A percentile compares a stretch with the other conserved stretches of the same genome.
Conservation (phyloP, 2,888 invertebrate species). For the Caenorhabditis sp. region DNA sequence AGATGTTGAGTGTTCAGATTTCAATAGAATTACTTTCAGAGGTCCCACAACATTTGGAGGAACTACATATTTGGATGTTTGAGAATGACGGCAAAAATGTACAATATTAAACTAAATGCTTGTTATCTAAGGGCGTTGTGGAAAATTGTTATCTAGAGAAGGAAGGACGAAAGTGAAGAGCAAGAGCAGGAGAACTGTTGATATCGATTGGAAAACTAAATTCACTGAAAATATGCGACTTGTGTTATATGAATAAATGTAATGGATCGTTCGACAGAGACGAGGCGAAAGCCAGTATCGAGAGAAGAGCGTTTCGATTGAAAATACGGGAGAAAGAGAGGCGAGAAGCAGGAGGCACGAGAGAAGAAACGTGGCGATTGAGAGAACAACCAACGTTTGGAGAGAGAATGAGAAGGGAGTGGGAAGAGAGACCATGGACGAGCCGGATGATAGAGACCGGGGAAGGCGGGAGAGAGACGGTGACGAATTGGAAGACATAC, state of each 20-base stretch:
- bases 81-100: neutral
- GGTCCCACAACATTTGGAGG: no score
- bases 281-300: slow-evolving; percentile 52
- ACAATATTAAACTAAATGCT: neutral
- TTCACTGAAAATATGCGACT: slow-evolving; percentile 13
- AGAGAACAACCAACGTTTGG: slow-evolving; percentile 26
- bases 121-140: slow-evolving; percentile 50
- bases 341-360: slow-evolving; percentile 33
- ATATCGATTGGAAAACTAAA: slow-evolving; percentile 18
- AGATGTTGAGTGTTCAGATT: slow-evolving; percentile 19
- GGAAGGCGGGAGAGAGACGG: slow-evolving; percentile 15
- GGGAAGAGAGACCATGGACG: slow-evolving; percentile 44
- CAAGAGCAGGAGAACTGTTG: neutral
- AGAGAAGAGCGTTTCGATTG: slow-evolving; percentile 55
- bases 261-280: slow-evolving; percentile 47
- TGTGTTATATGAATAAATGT: slow-evolving; percentile 40
- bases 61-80: neutral
- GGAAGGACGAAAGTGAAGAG: neutral
- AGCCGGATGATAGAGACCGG: slow-evolving; percentile 38
- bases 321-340: slow-evolving; percentile 45
- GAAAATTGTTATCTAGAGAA: slow-evolving; percentile 16
- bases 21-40: neutral
- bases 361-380: slow-evolving; percentile 52
- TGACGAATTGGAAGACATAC: slow-evolving; percentile 40
- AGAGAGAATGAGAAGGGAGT: slow-evolving; percentile 22